phyloP scores from a whole-genome alignment of 2,888 invertebrate genomes.

The Hipparchia semele region DNA sequence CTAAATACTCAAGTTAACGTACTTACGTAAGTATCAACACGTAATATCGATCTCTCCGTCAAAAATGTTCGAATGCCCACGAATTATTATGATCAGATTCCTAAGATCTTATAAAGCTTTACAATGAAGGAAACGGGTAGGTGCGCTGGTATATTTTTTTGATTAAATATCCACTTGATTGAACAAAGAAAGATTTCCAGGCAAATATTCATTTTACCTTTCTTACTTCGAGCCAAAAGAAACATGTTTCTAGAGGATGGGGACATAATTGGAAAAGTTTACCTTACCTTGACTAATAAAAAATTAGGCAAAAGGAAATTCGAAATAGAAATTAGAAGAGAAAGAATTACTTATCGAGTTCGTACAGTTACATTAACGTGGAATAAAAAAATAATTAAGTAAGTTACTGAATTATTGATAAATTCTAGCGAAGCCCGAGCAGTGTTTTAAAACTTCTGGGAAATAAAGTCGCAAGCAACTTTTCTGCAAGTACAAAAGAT shows the following conservation, averaged over 20 bases:
- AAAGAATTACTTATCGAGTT: background rate
- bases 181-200: slow-evolving; percentile 16
- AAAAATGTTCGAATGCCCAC: background rate
- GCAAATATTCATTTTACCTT: slow-evolving; percentile 25
- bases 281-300: slow-evolving; percentile 28
- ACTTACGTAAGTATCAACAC: too few species aligned
- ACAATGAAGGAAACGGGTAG: background rate
- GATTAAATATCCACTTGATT: slow-evolving; percentile 10
- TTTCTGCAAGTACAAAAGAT: background rate
- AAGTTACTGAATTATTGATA: slow-evolving; percentile 1
- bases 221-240: slow-evolving; percentile 21
- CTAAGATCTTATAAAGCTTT: background rate
- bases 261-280: slow-evolving; percentile 38
- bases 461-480: background rate
- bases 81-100: background rate
- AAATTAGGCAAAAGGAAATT: slow-evolving; percentile 22
- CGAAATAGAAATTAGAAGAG: slow-evolving; percentile 13
- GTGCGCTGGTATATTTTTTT: background rate
- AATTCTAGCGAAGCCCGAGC: background rate
- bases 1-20: too few species aligned
- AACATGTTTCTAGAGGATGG: slow-evolving; percentile 26
- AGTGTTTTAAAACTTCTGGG: background rate
- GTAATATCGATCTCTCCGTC: background rate
- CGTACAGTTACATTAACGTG: background rate
- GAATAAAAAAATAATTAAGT: background rate